Conservation (phyloP, 2,797 vertebrate species). For the Lithobates pipiens region DNA sequence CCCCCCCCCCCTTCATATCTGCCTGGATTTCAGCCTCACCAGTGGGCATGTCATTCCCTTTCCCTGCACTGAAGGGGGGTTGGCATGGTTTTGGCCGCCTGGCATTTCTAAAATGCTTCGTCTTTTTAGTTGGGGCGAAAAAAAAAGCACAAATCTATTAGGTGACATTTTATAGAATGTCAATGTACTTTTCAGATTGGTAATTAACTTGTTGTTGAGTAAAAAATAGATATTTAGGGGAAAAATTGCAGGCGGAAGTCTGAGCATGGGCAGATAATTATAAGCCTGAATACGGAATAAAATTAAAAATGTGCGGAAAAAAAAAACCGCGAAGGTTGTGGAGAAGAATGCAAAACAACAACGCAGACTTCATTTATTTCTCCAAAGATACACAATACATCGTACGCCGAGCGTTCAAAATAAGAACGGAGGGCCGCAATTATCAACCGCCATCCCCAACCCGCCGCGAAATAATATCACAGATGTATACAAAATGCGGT, state of each 20-base stretch:
- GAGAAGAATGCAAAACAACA: background rate
- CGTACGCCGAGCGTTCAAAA: no score
- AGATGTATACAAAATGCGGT: no score
- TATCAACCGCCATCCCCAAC: no score
- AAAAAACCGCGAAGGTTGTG: background rate
- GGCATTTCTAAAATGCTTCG: conserved; percentile 1
- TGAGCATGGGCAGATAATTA: conserved; percentile 29
- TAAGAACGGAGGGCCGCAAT: no score
- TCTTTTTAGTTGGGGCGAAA: background rate
- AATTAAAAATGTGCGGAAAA: conserved; percentile 3
- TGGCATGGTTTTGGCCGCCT: conserved; percentile 8
- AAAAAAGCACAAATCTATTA: conserved; percentile 17
- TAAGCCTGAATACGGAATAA: background rate
- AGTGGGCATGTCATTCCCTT: background rate
- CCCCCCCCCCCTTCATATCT: no score
- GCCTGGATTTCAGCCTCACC: background rate
- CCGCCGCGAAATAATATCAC: no score
- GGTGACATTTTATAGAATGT: conserved; percentile 40
- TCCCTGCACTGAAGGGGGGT: background rate
- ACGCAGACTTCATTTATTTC: background rate
- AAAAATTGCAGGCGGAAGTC: background rate
- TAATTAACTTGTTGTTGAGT: conserved; percentile 39
- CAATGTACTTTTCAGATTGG: conserved; percentile 23
- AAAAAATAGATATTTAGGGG: conserved; percentile 17
- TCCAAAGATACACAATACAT: background rate